Evolutionary conservation across 1,140 invertebrate species (phyloP).

Genomic region (Penaeus chinensis): DNA sequence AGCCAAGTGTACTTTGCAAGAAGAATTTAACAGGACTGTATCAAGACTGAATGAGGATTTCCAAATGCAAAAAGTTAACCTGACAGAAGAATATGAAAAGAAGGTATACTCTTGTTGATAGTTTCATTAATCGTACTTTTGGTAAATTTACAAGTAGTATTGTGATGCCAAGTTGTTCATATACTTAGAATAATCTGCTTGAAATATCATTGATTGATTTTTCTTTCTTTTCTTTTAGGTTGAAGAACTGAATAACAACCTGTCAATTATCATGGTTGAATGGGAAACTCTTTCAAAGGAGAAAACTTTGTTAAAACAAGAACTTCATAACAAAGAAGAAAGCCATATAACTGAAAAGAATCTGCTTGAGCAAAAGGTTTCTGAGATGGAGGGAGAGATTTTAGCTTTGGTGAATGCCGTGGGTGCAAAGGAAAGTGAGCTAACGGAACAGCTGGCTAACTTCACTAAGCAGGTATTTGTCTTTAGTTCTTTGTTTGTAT

Average conservation of each 20-base stretch:
- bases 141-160: too few species aligned
- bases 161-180: too few species aligned
- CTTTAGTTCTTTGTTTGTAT: too few species aligned
- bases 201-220: too few species aligned
- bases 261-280: not conserved
- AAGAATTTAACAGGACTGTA: not conserved
- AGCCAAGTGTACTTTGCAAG: not conserved
- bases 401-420: too few species aligned
- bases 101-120: not conserved
- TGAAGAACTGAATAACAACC: slow-evolving; percentile 22
- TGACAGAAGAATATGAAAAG: slow-evolving; percentile 11
- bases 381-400: too few species aligned
- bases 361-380: not conserved
- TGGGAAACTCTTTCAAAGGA: not conserved
- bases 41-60: slow-evolving; percentile 10
- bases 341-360: not conserved
- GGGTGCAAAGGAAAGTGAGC: too few species aligned
- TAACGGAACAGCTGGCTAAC: too few species aligned
- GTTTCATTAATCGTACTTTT: not conserved
- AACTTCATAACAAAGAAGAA: not conserved
- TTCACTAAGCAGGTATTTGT: too few species aligned
- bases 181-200: too few species aligned
- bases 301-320: not conserved
- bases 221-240: slow-evolving; percentile 15
- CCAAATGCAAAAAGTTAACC: not conserved